Evolutionary conservation across 2,888 invertebrate species (phyloP), one percentile per base, ranked within the genome.

Genomic region (Rhingia campestris): DNA sequence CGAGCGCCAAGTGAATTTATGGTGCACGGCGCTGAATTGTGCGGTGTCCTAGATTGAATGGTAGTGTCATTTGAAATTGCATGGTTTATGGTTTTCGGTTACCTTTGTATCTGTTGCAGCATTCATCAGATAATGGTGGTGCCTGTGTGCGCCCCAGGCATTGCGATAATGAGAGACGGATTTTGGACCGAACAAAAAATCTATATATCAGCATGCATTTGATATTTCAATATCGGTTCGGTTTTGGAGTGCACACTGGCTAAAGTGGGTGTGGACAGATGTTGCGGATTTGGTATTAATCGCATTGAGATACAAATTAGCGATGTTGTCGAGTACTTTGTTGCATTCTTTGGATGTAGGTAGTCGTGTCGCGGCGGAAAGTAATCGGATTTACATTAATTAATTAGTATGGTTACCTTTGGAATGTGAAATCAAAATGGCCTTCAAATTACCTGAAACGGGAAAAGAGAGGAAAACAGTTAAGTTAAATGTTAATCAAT

Each of bases 61-160:
- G 39, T 64, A 54, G 77, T 69, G 77, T 82, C 82, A 79, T 79
- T 82, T 77, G 63, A 41, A 79, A 79, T 74, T 69, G 82, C 73
- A 84, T 70, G 84, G 69, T 70, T 74, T 80, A 74, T 79, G 79
- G 79, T 53, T 59, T 80, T 70, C 70, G 84, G 74, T 84, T 82
- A 75, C 81, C 75, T 81, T 81, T 81, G 81, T 64, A 81, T 63
- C 51, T 43, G 41, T 22, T 56, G 56, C 49, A 49, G 59, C 41
- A 63, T 56, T 72, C 64, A 64, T 35, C 14, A 63, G 37, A 49
- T 45, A 56, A 63, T 12, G 10, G 22, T 22, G 22, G 22, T 47
- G 47, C 9, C 22, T 22, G 22, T 22, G 22, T 47, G 43, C 41
- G 12, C 22, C 9, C 53, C 4, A 33, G 43, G 37, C 33, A 35